Conservation (phyloP, 2,113 vertebrate species). For the Amia ocellicauda region DNA sequence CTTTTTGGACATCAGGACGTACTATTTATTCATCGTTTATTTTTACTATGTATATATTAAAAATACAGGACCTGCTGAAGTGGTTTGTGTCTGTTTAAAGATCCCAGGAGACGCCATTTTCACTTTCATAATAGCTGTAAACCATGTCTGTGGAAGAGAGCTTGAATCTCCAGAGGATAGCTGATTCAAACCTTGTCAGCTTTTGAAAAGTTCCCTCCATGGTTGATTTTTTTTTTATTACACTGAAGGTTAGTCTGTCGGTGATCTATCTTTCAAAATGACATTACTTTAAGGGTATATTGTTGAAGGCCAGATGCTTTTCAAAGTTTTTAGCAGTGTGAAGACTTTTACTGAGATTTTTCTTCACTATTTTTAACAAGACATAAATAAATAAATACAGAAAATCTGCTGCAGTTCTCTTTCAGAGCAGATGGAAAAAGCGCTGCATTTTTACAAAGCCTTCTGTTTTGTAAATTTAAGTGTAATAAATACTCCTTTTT, state of each 20-base stretch:
- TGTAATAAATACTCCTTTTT: too few species aligned
- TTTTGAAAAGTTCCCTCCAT: constrained; percentile 32
- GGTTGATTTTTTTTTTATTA: constrained; percentile 31
- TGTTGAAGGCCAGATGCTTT: neutral
- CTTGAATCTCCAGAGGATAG: constrained; percentile 49
- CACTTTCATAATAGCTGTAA: constrained; percentile 55
- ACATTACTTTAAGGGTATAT: constrained; percentile 20
- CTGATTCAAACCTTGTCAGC: constrained; percentile 50
- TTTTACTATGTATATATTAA: constrained; percentile 27
- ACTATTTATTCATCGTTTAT: constrained; percentile 28
- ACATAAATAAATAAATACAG: constrained; percentile 5
- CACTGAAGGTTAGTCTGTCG: constrained; percentile 25
- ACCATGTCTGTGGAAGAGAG: constrained; percentile 52
- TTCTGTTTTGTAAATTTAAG: neutral
- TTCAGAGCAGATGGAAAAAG: too few species aligned
- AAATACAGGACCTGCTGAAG: constrained; percentile 45
- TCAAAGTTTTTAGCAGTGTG: constrained; percentile 22
- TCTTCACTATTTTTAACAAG: constrained; percentile 7
- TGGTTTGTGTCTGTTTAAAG: constrained; percentile 55
- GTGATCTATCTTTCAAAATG: constrained; percentile 25
- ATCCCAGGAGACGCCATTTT: constrained; percentile 43
- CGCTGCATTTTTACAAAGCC: neutral
- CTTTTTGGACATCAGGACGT: constrained; percentile 30
- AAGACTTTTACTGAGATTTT: constrained; percentile 7
- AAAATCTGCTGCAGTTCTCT: too few species aligned